Evolutionary conservation across 2,113 vertebrate species (phyloP), one percentile per base, ranked within the genome.

Genomic region (Alexandromys fortis): DNA sequence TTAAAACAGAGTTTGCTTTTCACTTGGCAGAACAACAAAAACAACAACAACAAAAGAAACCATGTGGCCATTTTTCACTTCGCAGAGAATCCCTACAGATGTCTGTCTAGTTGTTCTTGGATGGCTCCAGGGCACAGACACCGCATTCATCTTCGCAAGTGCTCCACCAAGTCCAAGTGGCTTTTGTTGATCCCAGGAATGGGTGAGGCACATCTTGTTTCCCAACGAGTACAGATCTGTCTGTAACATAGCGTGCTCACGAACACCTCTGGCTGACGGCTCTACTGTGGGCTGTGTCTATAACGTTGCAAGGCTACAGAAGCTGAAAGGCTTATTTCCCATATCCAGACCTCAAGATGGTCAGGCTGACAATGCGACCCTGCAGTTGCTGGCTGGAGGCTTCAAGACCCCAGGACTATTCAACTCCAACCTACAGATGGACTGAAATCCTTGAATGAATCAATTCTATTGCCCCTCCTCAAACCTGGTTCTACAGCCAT

Each of bases 51-150:
- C 95, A 95, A 91, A 86, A 88, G 96, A 89, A 96, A 89, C 58
- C 93, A 94, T 9, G 58, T 90, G 92, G 76, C 67, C 79, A 47
- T 95, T 97, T 97, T 97, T 95, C 94, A 96, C 86, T 94, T 87
- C 82, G 96, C 96, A 96, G 65, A 92, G 96, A 96, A 95, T 96
- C 90, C 92, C 97, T 90, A 70, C 38, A 91, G 94, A 91, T 97
- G 91, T 92, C 88, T 78, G 91, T 96, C 91, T 89, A 91, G 97
- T 97, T 98, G 98, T 97, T 97, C 96, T 97, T 97, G 96, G 96
- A 96, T 78, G 96, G 61, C 92, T 92, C 90, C 78, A 26, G 86
- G 92, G 97, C n/a, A 93, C 8, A 38, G 97, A 97, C 91, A 95
- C 86, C 3, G 42, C 96, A 87, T 97, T 58, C 94, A 94, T 97